Percentiles rank a stretch among this genome's conserved stretches.
These are phyloP conservation scores for Anhinga anhinga DNA, from an alignment of 2,113 vertebrate species.

Conservation along the genomic window DNA sequence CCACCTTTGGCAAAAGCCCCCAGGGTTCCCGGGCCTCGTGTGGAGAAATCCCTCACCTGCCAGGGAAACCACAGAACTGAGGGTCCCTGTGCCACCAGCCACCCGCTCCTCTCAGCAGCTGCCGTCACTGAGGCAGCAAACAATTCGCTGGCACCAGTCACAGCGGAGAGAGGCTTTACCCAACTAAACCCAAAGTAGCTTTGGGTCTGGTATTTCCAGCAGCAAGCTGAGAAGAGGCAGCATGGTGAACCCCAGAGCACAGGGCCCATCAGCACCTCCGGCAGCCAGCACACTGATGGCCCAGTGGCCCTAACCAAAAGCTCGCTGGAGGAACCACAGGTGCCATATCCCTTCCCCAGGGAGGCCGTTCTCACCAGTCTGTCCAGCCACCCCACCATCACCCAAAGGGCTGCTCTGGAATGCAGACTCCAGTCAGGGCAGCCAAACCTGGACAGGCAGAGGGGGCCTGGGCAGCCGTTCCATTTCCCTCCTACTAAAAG, in stretches of 20 bases:
- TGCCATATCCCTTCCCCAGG: fast-evolving
- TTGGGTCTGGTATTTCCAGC: not conserved
- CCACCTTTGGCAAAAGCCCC: not conserved
- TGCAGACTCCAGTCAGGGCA: fast-evolving
- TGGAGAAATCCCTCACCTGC: not conserved
- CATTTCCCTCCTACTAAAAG: not conserved
- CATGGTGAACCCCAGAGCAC: not conserved
- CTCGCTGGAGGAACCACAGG: fast-evolving
- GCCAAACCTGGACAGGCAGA: not conserved
- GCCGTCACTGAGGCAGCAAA: not conserved
- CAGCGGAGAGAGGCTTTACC: not conserved
- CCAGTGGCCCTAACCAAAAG: not conserved
- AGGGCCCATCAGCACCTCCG: not conserved
- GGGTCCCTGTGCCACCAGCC: not conserved
- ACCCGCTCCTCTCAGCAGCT: not conserved
- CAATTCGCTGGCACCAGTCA: not conserved
- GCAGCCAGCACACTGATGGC: not conserved
- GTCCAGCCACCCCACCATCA: not conserved
- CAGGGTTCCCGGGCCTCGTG: fast-evolving
- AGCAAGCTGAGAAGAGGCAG: not conserved
- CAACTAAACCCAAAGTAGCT: not conserved
- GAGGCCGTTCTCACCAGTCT: not conserved
- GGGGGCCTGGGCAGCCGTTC: not conserved
- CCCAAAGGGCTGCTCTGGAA: not conserved
- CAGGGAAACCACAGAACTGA: fast-evolving